Evolutionary conservation across 2,113 vertebrate species (phyloP).

Genomic region (Indicator indicator): DNA sequence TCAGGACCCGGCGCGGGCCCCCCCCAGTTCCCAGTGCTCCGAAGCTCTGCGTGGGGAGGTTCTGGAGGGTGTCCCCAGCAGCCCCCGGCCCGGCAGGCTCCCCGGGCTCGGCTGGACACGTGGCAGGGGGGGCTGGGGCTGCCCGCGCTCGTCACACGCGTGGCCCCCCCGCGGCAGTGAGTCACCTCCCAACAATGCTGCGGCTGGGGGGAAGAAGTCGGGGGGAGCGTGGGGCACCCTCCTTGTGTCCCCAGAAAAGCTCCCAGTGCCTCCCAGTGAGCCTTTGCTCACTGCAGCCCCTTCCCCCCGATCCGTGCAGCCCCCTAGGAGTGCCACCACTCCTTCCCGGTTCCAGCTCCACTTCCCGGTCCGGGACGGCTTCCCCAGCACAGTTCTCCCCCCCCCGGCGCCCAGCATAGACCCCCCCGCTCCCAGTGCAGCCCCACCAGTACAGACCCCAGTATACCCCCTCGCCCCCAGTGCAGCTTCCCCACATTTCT

Average conservation of each 20-base stretch:
- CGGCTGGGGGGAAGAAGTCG: no score
- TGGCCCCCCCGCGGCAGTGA: neutral
- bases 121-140: neutral
- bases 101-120: neutral
- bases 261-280: neutral
- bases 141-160: neutral
- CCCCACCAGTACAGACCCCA: neutral
- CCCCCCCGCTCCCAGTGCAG: no score
- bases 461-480: no score
- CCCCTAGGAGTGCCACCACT: neutral
- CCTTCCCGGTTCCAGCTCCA: neutral
- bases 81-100: neutral
- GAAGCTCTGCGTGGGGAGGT: neutral
- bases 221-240: neutral
- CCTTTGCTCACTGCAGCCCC: neutral
- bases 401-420: neutral
- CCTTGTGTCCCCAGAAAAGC: neutral
- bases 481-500: no score
- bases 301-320: neutral
- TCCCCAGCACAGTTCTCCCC: neutral
- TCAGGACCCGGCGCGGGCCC: accelerated
- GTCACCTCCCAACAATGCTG: neutral
- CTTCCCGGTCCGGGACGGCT: neutral
- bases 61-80: neutral
- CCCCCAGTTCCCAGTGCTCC: no score